A percentile compares a stretch with the other conserved stretches of the same genome.
These are phyloP conservation scores for Hedya salicella DNA, from an alignment of 2,888 invertebrate genomes.

Conservation along the genomic window DNA sequence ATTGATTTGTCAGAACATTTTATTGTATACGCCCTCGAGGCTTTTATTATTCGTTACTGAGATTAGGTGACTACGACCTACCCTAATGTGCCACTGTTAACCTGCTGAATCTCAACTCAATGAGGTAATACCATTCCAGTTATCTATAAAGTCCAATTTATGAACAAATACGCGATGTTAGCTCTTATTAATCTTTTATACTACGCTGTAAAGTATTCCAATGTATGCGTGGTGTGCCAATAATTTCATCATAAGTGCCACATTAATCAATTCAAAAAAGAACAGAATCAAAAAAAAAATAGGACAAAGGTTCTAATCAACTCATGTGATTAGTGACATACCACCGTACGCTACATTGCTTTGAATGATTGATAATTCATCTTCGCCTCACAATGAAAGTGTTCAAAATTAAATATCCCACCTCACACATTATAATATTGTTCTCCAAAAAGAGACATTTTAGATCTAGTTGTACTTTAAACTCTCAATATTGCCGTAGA, in stretches of 20 bases:
- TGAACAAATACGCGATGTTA: constrained; percentile 30
- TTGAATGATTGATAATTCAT: too few relatives aligned
- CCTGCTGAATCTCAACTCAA: constrained; percentile 39
- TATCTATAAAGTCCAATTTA: constrained; percentile 26
- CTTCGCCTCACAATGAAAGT: constrained; percentile 21
- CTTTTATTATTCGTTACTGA: constrained; percentile 40
- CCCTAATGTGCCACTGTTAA: constrained; percentile 50
- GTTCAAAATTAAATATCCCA: constrained; percentile 53
- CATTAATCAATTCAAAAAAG: too few relatives aligned
- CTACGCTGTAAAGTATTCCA: not conserved
- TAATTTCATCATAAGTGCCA: too few relatives aligned
- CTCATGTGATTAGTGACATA: too few relatives aligned
- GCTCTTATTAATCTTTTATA: constrained; percentile 15
- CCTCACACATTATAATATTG: constrained; percentile 46
- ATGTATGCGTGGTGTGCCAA: not conserved
- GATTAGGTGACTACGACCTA: constrained; percentile 16
- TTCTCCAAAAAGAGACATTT: constrained; percentile 24
- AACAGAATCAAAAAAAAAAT: too few relatives aligned
- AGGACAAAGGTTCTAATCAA: too few relatives aligned
- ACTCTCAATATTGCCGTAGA: constrained; percentile 24
- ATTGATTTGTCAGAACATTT: not conserved
- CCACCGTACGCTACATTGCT: not conserved
- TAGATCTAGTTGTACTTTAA: constrained; percentile 30
- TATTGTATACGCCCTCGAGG: constrained; percentile 15
- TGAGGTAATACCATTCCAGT: constrained; percentile 54